Evolutionary conservation across 2,113 vertebrate species (phyloP), one percentile per base, ranked within the genome.

Genomic region (Poeciliopsis occidentalis): DNA sequence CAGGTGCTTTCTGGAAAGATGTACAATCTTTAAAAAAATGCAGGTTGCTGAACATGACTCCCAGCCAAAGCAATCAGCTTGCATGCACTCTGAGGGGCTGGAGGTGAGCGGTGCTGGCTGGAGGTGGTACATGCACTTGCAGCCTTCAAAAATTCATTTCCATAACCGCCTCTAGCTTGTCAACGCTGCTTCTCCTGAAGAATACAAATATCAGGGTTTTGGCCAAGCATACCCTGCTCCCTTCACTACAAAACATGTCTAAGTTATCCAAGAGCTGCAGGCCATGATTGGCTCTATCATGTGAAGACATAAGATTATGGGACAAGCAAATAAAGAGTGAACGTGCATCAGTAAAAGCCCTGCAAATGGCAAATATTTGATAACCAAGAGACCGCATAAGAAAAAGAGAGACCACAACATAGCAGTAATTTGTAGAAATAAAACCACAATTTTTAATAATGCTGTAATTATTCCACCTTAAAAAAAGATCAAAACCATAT

Each of bases 131-230:
- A 78, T 78, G 81, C 72, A 83, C 71, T 72, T 29, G 12, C 57
- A 74, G 74, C 78, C 85, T 90, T 92, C 90, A 81, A 80, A 79
- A 65, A 73, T 83, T 79, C 2, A 82, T 90, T 89, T 91, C 69
- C 71, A 83, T 78, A 81, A 63, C 79, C 19, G 2, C 34, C 70
- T 67, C 54, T 77, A 78, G 30, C 44, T 67, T 75, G 85, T 76
- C 86, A 80, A 75, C 63, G 61, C 61, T 2, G 62, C 67, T 83
- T 75, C 83, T 77, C 78, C 51, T 12, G 4, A 67, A 82, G 63
- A 67, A 78, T 61, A 75, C 71, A 78, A 87, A 91, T 34, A 41
- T 8, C 77, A 70, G 60, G 78, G 80, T 44, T 37, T 51, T 19
- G 67, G 68, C 70, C 8, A 32, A 32, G 30, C 12, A 22, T 67